Evolutionary conservation across 2,797 vertebrate genomes (phyloP).

Genomic region (Hydrocynus forskahlii): DNA sequence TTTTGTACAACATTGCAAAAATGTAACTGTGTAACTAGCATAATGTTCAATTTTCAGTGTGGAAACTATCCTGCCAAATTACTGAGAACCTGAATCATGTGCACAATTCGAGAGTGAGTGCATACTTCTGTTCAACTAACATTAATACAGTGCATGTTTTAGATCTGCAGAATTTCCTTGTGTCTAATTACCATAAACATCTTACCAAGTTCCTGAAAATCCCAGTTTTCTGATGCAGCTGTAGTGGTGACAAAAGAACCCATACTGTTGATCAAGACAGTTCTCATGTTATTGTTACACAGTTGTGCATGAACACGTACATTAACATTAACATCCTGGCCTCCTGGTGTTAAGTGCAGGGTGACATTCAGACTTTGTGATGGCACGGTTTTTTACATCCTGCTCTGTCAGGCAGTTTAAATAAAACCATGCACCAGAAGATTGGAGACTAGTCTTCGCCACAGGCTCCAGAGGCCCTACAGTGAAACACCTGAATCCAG

Average conservation of each 20-base stretch:
- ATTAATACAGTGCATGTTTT: not conserved
- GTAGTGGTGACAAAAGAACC: not conserved
- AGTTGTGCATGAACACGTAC: not conserved
- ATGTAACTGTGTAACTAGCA: not conserved
- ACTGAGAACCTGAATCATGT: not conserved
- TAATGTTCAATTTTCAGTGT: not conserved
- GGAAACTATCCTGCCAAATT: too few relatives aligned
- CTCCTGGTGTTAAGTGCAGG: not conserved
- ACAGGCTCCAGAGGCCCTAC: conserved; percentile 7
- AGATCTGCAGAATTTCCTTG: not conserved
- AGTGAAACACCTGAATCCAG: conserved; percentile 23
- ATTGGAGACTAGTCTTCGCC: conserved; percentile 29
- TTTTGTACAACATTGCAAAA: not conserved
- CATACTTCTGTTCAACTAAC: not conserved
- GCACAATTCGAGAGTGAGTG: not conserved
- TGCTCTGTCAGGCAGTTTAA: conserved; percentile 14
- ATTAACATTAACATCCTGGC: not conserved
- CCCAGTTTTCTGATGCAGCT: not conserved
- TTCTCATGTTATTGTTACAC: not conserved
- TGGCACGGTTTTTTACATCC: not conserved
- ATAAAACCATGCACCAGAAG: conserved; percentile 23
- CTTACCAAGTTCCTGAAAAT: not conserved
- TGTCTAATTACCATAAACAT: not conserved
- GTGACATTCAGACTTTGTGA: not conserved
- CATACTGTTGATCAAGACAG: not conserved